Percentiles rank a stretch among this genome's conserved stretches.
These are phyloP conservation scores for Steinernema hermaphroditum DNA, from an alignment of 2,888 invertebrate genomes.

Conservation along the genomic window DNA sequence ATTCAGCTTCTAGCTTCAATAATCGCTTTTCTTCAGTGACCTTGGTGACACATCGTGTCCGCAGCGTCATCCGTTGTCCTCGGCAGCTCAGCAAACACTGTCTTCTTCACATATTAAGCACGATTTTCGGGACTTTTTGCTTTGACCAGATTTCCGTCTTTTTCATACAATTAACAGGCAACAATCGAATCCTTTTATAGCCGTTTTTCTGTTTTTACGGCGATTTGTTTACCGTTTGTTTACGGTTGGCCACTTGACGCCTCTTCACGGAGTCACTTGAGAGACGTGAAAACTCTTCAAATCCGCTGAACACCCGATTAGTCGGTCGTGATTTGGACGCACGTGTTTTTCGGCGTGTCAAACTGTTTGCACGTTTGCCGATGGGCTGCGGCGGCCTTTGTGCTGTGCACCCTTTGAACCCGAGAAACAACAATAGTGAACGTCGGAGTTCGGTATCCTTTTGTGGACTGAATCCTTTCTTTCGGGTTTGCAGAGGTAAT, in stretches of 20 bases:
- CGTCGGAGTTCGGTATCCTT: not conserved
- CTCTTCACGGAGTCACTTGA: not conserved
- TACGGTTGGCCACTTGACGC: not conserved
- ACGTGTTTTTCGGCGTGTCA: constrained; percentile 16
- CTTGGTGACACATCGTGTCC: not conserved
- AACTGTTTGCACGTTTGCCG: constrained; percentile 6
- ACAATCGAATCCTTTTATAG: no score
- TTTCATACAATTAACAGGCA: no score
- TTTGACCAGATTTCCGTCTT: not conserved
- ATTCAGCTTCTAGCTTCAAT: no score
- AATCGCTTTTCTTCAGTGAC: not conserved
- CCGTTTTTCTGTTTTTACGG: no score
- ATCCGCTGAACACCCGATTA: no score
- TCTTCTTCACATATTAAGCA: not conserved
- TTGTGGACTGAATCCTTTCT: not conserved
- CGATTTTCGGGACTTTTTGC: not conserved
- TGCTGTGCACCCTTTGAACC: not conserved
- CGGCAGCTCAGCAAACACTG: constrained; percentile 5
- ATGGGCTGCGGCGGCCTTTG: not conserved
- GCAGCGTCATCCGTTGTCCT: not conserved
- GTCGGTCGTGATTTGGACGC: constrained; percentile 1
- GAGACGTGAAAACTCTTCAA: not conserved
- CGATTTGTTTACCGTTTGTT: no score
- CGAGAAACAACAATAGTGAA: not conserved
- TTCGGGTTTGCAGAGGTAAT: no score